Conservation (phyloP, 2,113 vertebrate genomes). For the Cygnus atratus region DNA sequence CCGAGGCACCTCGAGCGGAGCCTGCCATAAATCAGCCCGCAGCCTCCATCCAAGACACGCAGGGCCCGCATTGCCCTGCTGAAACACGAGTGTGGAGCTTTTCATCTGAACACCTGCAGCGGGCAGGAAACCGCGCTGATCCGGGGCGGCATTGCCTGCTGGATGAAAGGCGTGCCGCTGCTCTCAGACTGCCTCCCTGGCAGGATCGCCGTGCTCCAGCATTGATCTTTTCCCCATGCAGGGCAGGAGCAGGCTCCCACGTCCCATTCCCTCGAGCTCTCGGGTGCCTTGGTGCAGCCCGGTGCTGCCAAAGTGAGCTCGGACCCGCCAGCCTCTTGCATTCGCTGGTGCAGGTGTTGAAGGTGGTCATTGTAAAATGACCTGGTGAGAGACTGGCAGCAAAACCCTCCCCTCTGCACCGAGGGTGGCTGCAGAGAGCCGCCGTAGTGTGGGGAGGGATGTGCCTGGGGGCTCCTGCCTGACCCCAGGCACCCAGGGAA, state of each 20-base stretch:
- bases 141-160: accelerated
- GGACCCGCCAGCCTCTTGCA: neutral
- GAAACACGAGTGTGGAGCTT: neutral
- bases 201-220: accelerated
- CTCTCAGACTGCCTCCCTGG: neutral
- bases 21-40: constrained; percentile 45
- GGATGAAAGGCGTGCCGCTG: neutral
- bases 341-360: neutral
- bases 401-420: accelerated
- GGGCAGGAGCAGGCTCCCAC: neutral
- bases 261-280: neutral
- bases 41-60: constrained; percentile 42
- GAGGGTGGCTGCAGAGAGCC: accelerated
- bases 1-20: neutral
- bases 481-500: neutral
- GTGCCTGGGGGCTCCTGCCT: neutral
- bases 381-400: neutral
- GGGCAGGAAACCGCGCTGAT: neutral
- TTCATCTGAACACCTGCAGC: constrained; percentile 35
- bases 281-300: neutral
- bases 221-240: neutral
- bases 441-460: neutral
- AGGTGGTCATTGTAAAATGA: accelerated
- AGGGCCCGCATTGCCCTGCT: neutral
- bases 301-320: neutral